Percentiles rank a stretch among this genome's conserved stretches.
These are phyloP conservation scores for Cecropterus lyciades DNA, from an alignment of 1,140 invertebrate species.

Conservation along the genomic window DNA sequence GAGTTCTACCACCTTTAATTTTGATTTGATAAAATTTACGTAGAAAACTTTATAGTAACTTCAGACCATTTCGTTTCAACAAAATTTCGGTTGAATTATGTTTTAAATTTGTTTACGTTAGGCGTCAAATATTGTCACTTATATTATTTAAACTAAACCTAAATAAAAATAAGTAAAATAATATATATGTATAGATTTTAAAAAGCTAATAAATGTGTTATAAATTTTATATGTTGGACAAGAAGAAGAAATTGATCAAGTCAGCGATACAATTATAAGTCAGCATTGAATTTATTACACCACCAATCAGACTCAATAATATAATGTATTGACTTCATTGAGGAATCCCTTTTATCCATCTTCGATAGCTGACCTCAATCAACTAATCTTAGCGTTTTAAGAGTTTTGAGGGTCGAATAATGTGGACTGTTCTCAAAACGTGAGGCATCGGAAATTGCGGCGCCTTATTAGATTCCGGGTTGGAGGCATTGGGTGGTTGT, in stretches of 20 bases:
- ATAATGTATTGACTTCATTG: constrained; percentile 38
- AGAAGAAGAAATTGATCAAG: constrained; percentile 9
- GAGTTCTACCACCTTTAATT: no score
- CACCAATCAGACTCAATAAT: constrained; percentile 18
- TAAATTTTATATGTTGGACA: not conserved
- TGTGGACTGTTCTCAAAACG: constrained; percentile 58
- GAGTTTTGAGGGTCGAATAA: constrained; percentile 58
- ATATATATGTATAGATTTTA: no score
- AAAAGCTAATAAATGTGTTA: not conserved
- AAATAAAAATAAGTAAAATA: no score
- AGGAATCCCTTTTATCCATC: constrained; percentile 43
- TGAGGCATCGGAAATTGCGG: constrained; percentile 69
- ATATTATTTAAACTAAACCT: no score
- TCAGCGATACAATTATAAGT: constrained; percentile 6
- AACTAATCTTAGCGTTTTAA: constrained; percentile 51
- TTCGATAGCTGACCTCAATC: constrained; percentile 40
- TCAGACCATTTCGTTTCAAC: no score
- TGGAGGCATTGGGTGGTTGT: constrained; percentile 54
- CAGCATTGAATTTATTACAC: constrained; percentile 22
- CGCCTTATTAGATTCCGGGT: constrained; percentile 68
- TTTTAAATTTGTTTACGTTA: no score
- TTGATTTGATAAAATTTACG: no score
- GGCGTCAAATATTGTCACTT: no score
- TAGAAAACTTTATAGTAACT: no score
- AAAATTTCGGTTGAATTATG: no score